Evolutionary conservation across 1,140 invertebrate genomes (phyloP), one percentile per base, ranked within the genome.

Genomic region (Medauroidea extradentata): DNA sequence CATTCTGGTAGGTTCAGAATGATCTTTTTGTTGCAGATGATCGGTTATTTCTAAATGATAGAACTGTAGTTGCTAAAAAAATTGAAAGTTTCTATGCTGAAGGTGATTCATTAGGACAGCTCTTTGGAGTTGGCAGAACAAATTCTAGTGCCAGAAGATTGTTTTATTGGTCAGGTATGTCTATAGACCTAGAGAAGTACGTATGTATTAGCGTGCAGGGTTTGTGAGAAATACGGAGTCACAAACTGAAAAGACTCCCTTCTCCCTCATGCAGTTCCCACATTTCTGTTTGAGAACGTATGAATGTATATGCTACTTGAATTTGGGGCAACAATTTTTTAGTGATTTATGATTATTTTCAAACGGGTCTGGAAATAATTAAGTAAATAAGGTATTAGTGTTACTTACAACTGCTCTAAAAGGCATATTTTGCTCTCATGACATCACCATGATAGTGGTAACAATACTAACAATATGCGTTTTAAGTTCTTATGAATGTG

Each of bases 121-220:
- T 74, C 67, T 62, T 67, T 24, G 73, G 73, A 1, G 69, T 72
- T 24, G n/a, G n/a, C n/a, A n/a, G n/a, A n/a, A n/a, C n/a, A n/a
- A n/a, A n/a, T n/a, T n/a, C n/a, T n/a, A n/a, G n/a, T n/a, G n/a
- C n/a, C n/a, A n/a, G 55, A 49, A 48, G 65, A 61, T 39, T 59
- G 8, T 39, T 66, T 16, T 69, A 61, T 57, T 69, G 66, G 61
- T 64, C 64, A 39, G 59, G 50, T 23, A 13, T 64, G 18, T 39
- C 18, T 50, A 25, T 5, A 8, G 43, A 46, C 21, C 3, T 46
- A 5, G 21, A 23, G 14, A 5, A n/a, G n/a, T n/a, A n/a, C 9
- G 3, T 19, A 4, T 46, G 21, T 55, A 2, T 21, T 7, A 1
- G 24, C 18, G 3, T 65, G 63, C 57, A 41, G 43, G n/a, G 42